Evolutionary conservation across 1,140 invertebrate genomes (phyloP).

Genomic region (Ceratosolen solmsi): DNA sequence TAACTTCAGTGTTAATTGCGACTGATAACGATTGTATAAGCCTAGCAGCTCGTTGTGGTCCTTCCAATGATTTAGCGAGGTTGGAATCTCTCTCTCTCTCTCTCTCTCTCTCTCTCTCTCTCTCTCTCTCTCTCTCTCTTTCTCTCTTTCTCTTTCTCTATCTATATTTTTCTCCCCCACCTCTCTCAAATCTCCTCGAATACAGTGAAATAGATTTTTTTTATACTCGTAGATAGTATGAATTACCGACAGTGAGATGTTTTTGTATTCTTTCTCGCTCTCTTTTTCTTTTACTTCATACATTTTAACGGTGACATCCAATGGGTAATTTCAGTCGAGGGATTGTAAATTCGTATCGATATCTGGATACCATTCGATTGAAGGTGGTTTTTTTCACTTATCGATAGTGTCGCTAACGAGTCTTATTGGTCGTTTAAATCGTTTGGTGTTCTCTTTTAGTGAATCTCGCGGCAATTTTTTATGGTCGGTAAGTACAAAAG

Average conservation of each 20-base stretch:
- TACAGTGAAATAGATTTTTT: slow-evolving; percentile 12
- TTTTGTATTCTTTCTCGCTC: no score
- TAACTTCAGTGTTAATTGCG: slow-evolving; percentile 34
- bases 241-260: neutral
- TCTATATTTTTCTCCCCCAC: no score
- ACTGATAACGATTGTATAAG: slow-evolving; percentile 32
- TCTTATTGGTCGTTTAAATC: slow-evolving; percentile 25
- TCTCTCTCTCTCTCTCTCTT: neutral
- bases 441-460: neutral
- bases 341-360: slow-evolving; percentile 38
- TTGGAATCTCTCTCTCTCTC: neutral
- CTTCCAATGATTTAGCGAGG: slow-evolving; percentile 19
- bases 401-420: neutral
- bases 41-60: neutral
- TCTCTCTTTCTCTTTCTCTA: no score
- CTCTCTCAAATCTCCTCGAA: no score
- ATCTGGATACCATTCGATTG: slow-evolving; percentile 25
- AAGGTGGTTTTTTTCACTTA: slow-evolving; percentile 35
- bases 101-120: neutral
- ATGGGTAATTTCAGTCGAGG: slow-evolving; percentile 16
- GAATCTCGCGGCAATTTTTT: neutral
- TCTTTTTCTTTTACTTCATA: slow-evolving; percentile 1
- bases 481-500: neutral
- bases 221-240: neutral
- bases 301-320: neutral